phyloP scores from a whole-genome alignment of 2,888 invertebrate genomes.

The Cryptus armator region DNA sequence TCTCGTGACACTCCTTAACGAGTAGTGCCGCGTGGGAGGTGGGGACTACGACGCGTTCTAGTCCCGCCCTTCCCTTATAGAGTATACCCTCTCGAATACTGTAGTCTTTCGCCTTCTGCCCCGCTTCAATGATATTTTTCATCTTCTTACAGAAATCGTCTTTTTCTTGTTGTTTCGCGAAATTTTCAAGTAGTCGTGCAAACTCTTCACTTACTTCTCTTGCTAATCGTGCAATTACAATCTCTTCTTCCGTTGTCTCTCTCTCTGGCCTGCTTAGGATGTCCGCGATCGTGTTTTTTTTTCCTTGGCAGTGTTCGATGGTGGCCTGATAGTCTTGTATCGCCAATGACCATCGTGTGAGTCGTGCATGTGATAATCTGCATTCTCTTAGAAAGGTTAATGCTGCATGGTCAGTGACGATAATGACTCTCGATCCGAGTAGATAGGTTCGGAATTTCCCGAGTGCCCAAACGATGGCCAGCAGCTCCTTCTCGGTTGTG shows the following conservation, averaged over 20 bases:
- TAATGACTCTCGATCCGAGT: constrained; percentile 19
- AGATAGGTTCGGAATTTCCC: constrained; percentile 43
- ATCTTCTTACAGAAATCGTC: not conserved
- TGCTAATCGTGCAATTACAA: not conserved
- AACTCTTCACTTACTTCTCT: not conserved
- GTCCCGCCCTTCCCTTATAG: not conserved
- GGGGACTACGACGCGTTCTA: not conserved
- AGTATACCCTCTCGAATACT: not conserved
- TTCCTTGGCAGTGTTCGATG: constrained; percentile 38
- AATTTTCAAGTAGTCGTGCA: not conserved
- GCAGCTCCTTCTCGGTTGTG: constrained; percentile 51
- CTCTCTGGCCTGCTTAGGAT: constrained; percentile 18
- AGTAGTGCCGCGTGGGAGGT: not conserved
- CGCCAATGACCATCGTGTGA: constrained; percentile 41
- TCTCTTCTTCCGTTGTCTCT: not conserved
- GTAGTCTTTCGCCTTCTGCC: not conserved
- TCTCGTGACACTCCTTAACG: not conserved
- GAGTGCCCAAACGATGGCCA: constrained; percentile 45
- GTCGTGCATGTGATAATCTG: constrained; percentile 23
- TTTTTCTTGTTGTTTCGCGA: not conserved
- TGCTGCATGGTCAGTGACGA: constrained; percentile 56
- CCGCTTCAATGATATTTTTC: not conserved
- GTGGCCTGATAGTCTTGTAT: constrained; percentile 50
- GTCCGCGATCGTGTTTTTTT: constrained; percentile 33
- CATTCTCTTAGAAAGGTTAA: constrained; percentile 42